A percentile compares a stretch with the other conserved stretches of the same genome.
phyloP scores from a whole-genome alignment of 2,113 vertebrate species.

The Anseranas semipalmata region DNA sequence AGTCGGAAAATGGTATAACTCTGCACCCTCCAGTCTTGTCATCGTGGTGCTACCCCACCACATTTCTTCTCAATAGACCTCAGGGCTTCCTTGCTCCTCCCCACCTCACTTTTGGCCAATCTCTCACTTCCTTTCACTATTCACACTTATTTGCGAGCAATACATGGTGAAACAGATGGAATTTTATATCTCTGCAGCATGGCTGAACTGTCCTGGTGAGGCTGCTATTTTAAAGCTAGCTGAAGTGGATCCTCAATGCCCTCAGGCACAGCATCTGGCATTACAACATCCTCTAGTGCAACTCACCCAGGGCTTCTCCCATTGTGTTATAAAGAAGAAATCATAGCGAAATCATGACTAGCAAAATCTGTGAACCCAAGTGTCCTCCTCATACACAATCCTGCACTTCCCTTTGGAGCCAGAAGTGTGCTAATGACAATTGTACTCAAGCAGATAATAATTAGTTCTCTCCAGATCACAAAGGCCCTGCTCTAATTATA shows the following conservation, averaged over 20 bases:
- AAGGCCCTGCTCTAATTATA: not conserved
- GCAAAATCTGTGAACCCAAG: not conserved
- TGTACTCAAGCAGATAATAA: not conserved
- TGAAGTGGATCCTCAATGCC: not conserved
- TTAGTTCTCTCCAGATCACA: not conserved
- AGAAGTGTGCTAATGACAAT: not conserved
- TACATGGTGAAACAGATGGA: not conserved
- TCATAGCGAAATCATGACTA: not conserved
- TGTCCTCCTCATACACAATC: rapidly evolving
- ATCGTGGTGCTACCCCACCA: not conserved
- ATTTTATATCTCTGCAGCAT: not conserved
- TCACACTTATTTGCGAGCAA: not conserved
- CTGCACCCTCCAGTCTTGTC: not conserved
- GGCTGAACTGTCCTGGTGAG: not conserved
- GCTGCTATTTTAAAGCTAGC: not conserved
- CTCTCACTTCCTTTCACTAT: not conserved
- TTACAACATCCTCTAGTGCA: not conserved
- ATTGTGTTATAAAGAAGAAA: not conserved
- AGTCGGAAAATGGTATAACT: not conserved
- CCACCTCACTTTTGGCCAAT: not conserved
- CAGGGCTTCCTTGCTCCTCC: not conserved
- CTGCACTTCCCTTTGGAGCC: not conserved
- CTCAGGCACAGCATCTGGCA: not conserved
- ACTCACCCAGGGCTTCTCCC: not conserved
- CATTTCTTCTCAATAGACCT: not conserved